phyloP scores from a whole-genome alignment of 2,797 vertebrate species.

The Hipposideros larvatus region DNA sequence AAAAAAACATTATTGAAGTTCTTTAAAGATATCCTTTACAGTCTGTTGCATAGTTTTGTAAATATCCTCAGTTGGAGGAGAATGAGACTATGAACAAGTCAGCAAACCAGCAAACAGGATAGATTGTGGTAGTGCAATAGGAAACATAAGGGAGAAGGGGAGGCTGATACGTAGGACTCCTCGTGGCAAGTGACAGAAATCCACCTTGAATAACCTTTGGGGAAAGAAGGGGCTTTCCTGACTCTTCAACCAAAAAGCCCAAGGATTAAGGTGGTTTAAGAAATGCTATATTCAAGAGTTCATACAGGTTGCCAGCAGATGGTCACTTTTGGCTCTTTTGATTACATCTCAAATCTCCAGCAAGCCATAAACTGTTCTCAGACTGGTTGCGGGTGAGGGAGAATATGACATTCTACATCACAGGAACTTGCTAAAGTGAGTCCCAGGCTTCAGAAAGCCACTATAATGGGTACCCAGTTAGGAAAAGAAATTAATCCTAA shows the following conservation, averaged over 20 bases:
- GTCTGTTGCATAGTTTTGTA: background rate
- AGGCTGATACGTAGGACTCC: background rate
- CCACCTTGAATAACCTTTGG: background rate
- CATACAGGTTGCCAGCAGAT: background rate
- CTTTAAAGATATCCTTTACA: slow-evolving; percentile 43
- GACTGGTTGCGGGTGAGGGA: background rate
- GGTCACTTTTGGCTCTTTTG: background rate
- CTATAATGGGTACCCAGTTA: background rate
- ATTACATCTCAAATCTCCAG: background rate
- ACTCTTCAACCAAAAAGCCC: background rate
- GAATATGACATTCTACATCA: background rate
- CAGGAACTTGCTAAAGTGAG: background rate
- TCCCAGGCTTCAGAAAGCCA: background rate
- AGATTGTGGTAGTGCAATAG: background rate
- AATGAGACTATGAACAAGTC: background rate
- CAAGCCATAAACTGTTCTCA: background rate
- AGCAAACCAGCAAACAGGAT: background rate
- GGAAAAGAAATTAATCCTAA: background rate
- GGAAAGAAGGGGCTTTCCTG: background rate
- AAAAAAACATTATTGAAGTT: slow-evolving; percentile 39
- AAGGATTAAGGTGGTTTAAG: background rate
- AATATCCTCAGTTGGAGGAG: background rate
- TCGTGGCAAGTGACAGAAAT: background rate
- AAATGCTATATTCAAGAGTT: background rate
- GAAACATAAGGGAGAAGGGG: background rate